phyloP scores from a whole-genome alignment of 2,888 invertebrate species.

The Plagiodera versicolora region DNA sequence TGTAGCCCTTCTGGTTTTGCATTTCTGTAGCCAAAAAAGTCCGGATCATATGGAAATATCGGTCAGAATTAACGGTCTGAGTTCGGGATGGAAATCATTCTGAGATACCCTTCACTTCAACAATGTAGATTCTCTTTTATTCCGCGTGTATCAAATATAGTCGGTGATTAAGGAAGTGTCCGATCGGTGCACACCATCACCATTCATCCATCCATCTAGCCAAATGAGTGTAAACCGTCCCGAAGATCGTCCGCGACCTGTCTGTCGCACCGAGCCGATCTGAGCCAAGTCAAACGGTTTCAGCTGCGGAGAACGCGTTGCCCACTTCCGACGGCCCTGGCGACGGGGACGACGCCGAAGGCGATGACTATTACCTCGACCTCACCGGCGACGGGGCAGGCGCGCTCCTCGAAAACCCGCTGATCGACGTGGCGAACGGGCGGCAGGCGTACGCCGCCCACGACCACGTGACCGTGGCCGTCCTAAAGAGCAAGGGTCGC shows the following conservation, averaged over 20 bases:
- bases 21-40: no score
- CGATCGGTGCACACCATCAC: no score
- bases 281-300: background rate
- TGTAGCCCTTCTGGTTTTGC: no score
- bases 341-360: constrained; percentile 53
- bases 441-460: constrained; percentile 57
- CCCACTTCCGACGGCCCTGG: constrained; percentile 51
- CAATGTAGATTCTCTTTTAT: no score
- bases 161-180: no score
- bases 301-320: background rate
- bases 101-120: no score
- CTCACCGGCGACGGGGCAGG: constrained; percentile 53
- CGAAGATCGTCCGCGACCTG: background rate
- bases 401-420: constrained; percentile 56
- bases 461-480: constrained; percentile 54
- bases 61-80: no score
- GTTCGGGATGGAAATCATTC: no score
- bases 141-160: no score
- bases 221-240: no score
- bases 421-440: constrained; percentile 61
- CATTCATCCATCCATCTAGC: no score
- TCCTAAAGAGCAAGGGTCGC: constrained; percentile 53
- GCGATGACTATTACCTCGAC: constrained; percentile 56
- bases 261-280: background rate
- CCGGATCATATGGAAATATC: no score